Evolutionary conservation across 1,140 invertebrate species (phyloP), one percentile per base, ranked within the genome.

Genomic region (Drosophila ananassae): DNA sequence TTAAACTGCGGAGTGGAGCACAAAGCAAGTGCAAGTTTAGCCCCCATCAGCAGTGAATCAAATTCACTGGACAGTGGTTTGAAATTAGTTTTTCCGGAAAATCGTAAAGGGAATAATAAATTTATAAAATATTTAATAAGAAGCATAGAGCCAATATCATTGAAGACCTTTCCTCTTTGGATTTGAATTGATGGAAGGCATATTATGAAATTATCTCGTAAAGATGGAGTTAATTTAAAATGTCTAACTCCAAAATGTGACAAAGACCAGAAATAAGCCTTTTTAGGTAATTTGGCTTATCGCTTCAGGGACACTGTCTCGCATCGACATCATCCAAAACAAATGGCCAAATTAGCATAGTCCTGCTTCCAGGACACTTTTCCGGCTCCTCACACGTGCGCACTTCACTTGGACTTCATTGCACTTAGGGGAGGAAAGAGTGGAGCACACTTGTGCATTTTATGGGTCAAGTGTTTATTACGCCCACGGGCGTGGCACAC

Each of bases 391-490:
- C 61, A 72, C 74, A 87, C 83, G 78, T 85, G 79, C 57, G 71
- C 69, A 85, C 82, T 87, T 85, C 74, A 89, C 83, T 85, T 87
- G 83, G 82, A 85, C 82, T 85, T 85, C 81, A 85, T 82, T 85
- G 74, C 81, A 78, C 83, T 87, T 61, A 58, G 55, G 55, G 68
- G 53, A 81, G 56, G 22, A 54, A 37, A 56, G 79, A 79, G 77
- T 78, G 73, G 74, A 81, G 82, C 68, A 54, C 81, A 84, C 80
- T 85, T 81, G 73, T 66, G 61, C 78, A 79, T 82, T 71, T 85
- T 85, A 85, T 89, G 83, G 82, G 82, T 85, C 82, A 85, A 85
- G 82, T 87, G 82, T 82, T 89, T 87, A 85, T 85, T 85, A 85
- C 78, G 82, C 83, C 82, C 74, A 69, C 52, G 74, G 82, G 82